These are phyloP conservation scores for Caiman crocodilus DNA, from an alignment of 2,797 vertebrate species.

Conservation along the genomic window DNA sequence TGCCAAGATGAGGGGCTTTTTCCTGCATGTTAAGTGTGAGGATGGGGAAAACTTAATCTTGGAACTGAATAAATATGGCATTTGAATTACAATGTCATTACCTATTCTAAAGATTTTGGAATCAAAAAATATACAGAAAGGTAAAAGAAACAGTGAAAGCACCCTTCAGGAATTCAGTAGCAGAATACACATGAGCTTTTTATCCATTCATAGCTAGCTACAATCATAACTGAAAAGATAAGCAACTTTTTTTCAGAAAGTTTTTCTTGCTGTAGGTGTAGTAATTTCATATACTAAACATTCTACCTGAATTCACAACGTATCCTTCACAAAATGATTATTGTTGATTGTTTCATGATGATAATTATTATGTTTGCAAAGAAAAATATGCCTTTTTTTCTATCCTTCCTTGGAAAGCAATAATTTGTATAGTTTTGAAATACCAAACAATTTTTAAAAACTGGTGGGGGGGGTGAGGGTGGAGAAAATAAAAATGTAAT, in stretches of 20 bases:
- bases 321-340: constrained; percentile 20
- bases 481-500: neutral
- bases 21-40: too few species aligned
- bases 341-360: neutral
- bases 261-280: neutral
- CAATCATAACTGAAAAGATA: neutral
- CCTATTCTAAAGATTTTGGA: too few species aligned
- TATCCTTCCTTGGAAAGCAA: constrained; percentile 7
- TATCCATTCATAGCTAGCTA: neutral
- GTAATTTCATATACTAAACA: neutral
- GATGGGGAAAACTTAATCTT: too few species aligned
- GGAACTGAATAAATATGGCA: too few species aligned
- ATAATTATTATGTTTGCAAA: constrained; percentile 34
- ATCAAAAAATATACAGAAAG: too few species aligned
- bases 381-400: neutral
- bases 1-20: too few species aligned
- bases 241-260: neutral
- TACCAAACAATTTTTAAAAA: neutral
- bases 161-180: too few species aligned
- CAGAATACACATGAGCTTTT: neutral
- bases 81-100: too few species aligned
- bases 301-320: neutral
- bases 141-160: too few species aligned
- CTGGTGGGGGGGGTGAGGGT: too few species aligned
- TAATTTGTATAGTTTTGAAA: constrained; percentile 6